Base-by-base conservation (phyloP, 1,140 invertebrate species). In the Ceratitis capitata region DNA sequence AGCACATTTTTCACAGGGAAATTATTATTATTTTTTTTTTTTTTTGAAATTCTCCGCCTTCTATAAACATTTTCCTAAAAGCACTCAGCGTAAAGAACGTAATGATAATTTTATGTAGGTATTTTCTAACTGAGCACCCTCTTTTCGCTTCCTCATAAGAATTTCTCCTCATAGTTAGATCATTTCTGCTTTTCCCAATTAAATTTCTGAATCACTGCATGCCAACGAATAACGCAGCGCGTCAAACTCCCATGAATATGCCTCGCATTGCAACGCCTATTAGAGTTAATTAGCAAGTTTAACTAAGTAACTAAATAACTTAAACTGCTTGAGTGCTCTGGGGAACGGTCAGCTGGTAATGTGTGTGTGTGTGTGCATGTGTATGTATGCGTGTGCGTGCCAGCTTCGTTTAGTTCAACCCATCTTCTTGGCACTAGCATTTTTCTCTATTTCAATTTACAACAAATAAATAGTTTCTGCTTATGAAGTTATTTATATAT, bases 201-300 rank as follows among this genome's bases (percentile, higher is more conserved):
- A 16, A 69, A 69, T 69, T 69, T 69, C 19, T 69, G 32, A 69
- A 69, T 69, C 61, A 69, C 61, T 69, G 32, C 61, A 69, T 69
- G 32, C 61, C 61, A 69, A n/a, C n/a, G n/a, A n/a, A n/a, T n/a
- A n/a, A n/a, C n/a, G n/a, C n/a, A n/a, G n/a, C n/a, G 61, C 29
- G 61, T 35, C 35, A 69, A 35, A 69, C 61, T 69, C 32, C 61
- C 61, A 69, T 69, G 61, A 69, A 69, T 69, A n/a, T 32, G 12
- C 32, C 6, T 4, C 6, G 32, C 51, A 19, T 32, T 39, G 61
- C 29, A 69, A 69, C 32, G 61, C 61, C 5, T 29, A 39, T 69
- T 69, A 69, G 61, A 69, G 61, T 69, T 35, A 69, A 69, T 69
- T 69, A 69, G 32, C 61, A 64, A 64, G 61, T 64, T 64, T 64